A percentile compares a stretch with the other conserved stretches of the same genome.
Evolutionary conservation across 2,797 vertebrate genomes (phyloP).

Genomic region (Trichosurus vulpecula): DNA sequence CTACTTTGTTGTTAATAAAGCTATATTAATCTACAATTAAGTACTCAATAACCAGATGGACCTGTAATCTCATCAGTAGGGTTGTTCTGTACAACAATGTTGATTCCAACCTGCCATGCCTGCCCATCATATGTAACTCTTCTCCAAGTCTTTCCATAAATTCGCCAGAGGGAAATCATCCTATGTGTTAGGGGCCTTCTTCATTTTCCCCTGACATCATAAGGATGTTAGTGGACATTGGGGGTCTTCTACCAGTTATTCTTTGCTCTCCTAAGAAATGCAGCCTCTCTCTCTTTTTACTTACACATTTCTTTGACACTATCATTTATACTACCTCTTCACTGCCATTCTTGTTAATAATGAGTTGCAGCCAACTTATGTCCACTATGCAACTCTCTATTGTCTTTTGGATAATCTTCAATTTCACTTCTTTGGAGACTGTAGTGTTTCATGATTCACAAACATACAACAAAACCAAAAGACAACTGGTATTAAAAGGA

Average conservation of each 20-base stretch:
- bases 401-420: background rate
- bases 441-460: background rate
- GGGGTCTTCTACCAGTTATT: background rate
- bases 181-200: background rate
- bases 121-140: background rate
- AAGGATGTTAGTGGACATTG: background rate
- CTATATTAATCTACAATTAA: conserved; percentile 9
- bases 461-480: background rate
- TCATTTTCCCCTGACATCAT: background rate
- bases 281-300: background rate
- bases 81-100: background rate
- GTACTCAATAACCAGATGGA: background rate
- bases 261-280: background rate
- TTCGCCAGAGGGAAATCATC: background rate
- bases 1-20: conserved; percentile 40
- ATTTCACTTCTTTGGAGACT: background rate
- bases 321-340: background rate
- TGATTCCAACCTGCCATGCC: background rate
- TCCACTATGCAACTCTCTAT: background rate
- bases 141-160: background rate
- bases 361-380: background rate
- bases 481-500: background rate
- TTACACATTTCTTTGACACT: background rate
- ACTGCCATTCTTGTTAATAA: background rate
- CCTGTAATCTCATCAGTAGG: background rate